A percentile compares a stretch with the other conserved stretches of the same genome.
Conservation (phyloP, 2,797 vertebrate species). For the Tachyglossus aculeatus region DNA sequence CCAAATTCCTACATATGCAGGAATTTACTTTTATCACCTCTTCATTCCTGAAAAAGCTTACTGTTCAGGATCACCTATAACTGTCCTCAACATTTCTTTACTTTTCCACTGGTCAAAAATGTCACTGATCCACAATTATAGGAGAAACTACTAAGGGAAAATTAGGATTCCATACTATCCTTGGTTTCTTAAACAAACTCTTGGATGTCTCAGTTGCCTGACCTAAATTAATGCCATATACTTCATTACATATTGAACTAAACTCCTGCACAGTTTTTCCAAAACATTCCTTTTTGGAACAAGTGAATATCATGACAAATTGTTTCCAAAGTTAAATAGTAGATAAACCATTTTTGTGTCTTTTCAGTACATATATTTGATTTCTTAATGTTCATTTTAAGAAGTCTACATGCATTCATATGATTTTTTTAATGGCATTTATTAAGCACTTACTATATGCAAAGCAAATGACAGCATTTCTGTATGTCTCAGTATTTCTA, state of each 20-base stretch:
- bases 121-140: neutral
- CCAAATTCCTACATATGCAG: no score
- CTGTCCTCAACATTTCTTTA: neutral
- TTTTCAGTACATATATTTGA: neutral
- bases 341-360: neutral
- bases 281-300: neutral
- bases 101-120: neutral
- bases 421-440: no score
- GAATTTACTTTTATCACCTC: neutral
- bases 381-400: neutral
- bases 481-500: neutral
- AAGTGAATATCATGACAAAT: constrained; percentile 6
- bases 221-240: constrained; percentile 8
- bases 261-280: neutral
- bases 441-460: no score
- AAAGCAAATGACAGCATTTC: neutral
- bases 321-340: neutral
- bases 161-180: neutral
- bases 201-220: neutral
- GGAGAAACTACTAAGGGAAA: neutral
- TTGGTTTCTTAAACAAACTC: constrained; percentile 4
- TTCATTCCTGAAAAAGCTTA: neutral
- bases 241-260: constrained; percentile 11
- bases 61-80: neutral
- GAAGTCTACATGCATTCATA: neutral